Percentiles rank a stretch among this genome's conserved stretches.
phyloP scores from a whole-genome alignment of 2,888 invertebrate species.

The Pristionchus maxplancki region DNA sequence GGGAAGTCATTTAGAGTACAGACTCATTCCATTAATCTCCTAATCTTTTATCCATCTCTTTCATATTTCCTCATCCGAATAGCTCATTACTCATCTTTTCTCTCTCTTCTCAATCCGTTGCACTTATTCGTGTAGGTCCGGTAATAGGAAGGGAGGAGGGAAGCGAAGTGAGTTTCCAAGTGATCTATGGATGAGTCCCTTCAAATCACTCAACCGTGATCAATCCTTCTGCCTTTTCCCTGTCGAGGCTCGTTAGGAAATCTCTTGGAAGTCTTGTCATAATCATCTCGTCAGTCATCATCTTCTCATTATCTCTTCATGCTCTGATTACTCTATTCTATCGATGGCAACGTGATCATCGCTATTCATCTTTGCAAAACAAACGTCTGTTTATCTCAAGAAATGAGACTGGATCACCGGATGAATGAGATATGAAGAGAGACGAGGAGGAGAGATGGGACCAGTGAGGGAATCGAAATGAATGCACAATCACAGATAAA shows the following conservation, averaged over 20 bases:
- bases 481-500: neutral
- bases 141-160: neutral
- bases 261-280: neutral
- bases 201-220: neutral
- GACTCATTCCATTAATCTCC: neutral
- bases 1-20: neutral
- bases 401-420: neutral
- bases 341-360: neutral
- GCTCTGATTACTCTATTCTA: neutral
- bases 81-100: neutral
- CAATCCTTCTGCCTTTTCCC: neutral
- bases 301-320: neutral
- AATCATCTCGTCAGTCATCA: neutral
- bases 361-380: neutral
- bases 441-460: neutral
- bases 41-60: neutral
- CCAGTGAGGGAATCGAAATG: neutral
- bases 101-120: slow-evolving; percentile 10
- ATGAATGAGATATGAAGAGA: neutral
- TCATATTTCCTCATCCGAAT: neutral
- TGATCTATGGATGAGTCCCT: slow-evolving; percentile 2
- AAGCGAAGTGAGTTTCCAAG: neutral
- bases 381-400: neutral
- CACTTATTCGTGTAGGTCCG: slow-evolving; percentile 36
- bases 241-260: neutral